A percentile compares a stretch with the other conserved stretches of the same genome.
phyloP scores from a whole-genome alignment of 2,888 invertebrate species.

The Exocentrus adspersus region DNA sequence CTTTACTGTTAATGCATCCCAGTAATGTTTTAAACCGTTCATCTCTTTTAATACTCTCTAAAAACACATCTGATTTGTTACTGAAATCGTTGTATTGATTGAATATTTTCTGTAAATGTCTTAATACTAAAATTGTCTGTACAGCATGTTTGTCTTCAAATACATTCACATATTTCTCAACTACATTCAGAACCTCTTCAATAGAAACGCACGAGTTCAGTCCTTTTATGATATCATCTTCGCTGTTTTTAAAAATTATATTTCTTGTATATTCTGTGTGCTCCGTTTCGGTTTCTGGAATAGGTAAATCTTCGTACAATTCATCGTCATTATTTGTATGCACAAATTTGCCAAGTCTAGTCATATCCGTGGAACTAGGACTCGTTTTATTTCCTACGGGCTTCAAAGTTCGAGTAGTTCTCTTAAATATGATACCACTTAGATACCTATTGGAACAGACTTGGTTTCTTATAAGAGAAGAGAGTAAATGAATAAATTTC shows the following conservation, averaged over 20 bases:
- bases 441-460: neutral
- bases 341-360: neutral
- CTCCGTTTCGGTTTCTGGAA: conserved; percentile 27
- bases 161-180: conserved; percentile 49
- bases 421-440: neutral
- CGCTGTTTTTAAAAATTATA: conserved; percentile 45
- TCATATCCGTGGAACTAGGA: neutral
- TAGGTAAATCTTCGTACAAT: conserved; percentile 25
- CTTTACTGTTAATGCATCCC: conserved; percentile 50
- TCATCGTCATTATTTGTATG: conserved; percentile 31
- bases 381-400: neutral
- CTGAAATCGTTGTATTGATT: conserved; percentile 47
- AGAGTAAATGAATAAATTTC: neutral
- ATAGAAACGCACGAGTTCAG: conserved; percentile 58
- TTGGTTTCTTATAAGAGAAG: neutral
- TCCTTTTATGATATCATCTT: conserved; percentile 51
- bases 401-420: neutral
- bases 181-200: conserved; percentile 58
- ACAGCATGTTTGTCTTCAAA: conserved; percentile 43
- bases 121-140: conserved; percentile 59
- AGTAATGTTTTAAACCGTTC: conserved; percentile 54
- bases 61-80: conserved; percentile 49
- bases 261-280: conserved; percentile 20
- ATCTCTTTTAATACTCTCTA: conserved; percentile 51
- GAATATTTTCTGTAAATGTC: conserved; percentile 60